Conservation (phyloP, 1,140 invertebrate genomes). For the Bombus pascuorum region DNA sequence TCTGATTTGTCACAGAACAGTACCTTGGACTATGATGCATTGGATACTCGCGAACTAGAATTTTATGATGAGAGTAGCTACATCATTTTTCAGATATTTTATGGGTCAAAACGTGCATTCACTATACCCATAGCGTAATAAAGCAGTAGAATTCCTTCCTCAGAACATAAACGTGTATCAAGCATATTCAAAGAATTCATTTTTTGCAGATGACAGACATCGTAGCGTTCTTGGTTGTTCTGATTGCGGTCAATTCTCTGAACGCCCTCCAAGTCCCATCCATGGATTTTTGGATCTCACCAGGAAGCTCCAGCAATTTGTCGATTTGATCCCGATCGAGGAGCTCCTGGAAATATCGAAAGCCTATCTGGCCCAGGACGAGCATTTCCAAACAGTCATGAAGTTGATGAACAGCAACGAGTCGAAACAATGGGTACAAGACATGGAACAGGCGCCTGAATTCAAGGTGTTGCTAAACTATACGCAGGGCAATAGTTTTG, state of each 20-base stretch:
- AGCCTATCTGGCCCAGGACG: conserved; percentile 3
- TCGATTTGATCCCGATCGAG: neutral
- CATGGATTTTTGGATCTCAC: conserved; percentile 23
- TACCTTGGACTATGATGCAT: no score
- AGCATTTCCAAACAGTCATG: conserved; percentile 31
- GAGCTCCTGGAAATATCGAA: neutral
- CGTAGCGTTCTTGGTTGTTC: conserved; percentile 13
- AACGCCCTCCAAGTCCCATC: conserved; percentile 9
- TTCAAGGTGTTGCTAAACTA: conserved; percentile 50
- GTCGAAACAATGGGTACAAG: conserved; percentile 23
- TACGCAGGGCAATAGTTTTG: conserved; percentile 50
- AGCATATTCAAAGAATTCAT: neutral
- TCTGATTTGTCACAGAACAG: no score
- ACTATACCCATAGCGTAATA: neutral
- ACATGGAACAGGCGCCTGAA: conserved; percentile 42
- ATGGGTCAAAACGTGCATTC: neutral
- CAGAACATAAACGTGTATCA: neutral
- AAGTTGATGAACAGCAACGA: neutral
- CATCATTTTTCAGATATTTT: neutral
- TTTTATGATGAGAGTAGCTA: no score
- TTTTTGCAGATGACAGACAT: conserved; percentile 48
- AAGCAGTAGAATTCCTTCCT: neutral
- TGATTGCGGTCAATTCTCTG: conserved; percentile 8
- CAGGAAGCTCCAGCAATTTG: conserved; percentile 23
- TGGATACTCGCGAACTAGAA: no score